Base-by-base conservation (phyloP, 2,888 invertebrate genomes). In the Caenorhabditis sp. region DNA sequence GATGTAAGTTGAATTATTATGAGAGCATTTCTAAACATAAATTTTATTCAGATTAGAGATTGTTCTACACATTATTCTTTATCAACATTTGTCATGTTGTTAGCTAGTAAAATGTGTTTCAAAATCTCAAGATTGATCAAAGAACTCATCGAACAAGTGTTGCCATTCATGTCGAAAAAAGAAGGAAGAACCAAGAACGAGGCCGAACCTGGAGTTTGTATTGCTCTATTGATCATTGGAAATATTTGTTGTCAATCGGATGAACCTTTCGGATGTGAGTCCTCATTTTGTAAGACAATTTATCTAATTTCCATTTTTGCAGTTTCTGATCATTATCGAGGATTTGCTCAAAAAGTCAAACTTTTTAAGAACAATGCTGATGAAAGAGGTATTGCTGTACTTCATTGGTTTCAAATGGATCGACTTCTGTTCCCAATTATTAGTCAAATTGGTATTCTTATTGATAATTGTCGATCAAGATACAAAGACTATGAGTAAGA, bases 31-130 rank as follows among this genome's bases (percentile, higher is more conserved):
- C 21, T 26, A 31, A 49, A 61, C n/a, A 49, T 23, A 31, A 50
- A 31, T 19, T 72, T 77, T n/a, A n/a, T n/a, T 57, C 66, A 82
- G 82, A 68, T 79, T 1, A 57, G 65, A 1, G 81, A 84, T 58
- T 80, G 77, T 53, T 64, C 74, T 6, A 69, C 67, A 3, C 86
- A 86, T 62, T 86, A 86, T 64, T 53, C 86, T 6, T 43, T 85
- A 23, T 66, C 80, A 8, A 84, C 85, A 0, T 84, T 86, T 62
- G 69, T 82, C 14, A 64, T 75, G 50, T 68, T 84, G 43, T 75
- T 86, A n/a, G 85, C 83, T 31, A 77, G 84, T 24, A 84, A 84
- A 55, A 82, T 81, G 27, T 81, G 81, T 50, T 84, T 82, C 68
- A 76, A 73, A 51, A 62, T 77, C 8, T 80, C 84, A 26, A 67